Base-by-base conservation (phyloP, 2,797 vertebrate species). In the Chanos chanos region DNA sequence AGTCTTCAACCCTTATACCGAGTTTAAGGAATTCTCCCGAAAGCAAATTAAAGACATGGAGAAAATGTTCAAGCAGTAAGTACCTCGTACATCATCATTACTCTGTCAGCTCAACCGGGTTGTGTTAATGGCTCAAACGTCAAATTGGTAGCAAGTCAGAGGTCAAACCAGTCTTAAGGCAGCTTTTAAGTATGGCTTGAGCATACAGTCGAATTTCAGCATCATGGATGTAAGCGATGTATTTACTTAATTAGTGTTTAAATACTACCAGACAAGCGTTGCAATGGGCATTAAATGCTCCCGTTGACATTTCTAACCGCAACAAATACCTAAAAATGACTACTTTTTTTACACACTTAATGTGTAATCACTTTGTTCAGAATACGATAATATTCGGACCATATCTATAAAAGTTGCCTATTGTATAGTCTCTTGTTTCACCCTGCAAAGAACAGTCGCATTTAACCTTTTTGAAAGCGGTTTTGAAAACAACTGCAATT, bases 11-110 rank as follows among this genome's bases (percentile, higher is more conserved):
- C 92, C 94, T 6, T 90, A 91, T 80, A 90, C 90, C 55, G 95
- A 97, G 88, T 97, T 97, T 85, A 95, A 92, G 64, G 95, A 97
- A 89, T 97, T 97, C 86, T 95, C 93, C 79, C 83, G 94, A 48
- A 87, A 89, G 40, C 94, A 97, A 85, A 94, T 97, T 83, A 95
- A 94, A 75, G 94, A 95, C 83, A 97, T 97, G 95, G 94, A 96
- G 79, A 86, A 73, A 71, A 92, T 96, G 85, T 97, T 97, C 86
- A 92, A 92, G 68, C 85, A 85, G 95, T 97, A 83, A 94, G 94
- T 92, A 45, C 7, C 12, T 54, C 33, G 33, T 13, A 36, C 13
- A 34, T 33, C 33, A 31, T n/a, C 5, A 4, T 13, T 9, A 13
- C 1, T 15, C 40, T 13, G 5, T 8, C 15, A 4, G 2, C 16